These are phyloP conservation scores for Hipposideros larvatus DNA, from an alignment of 2,797 vertebrate genomes.

Conservation along the genomic window DNA sequence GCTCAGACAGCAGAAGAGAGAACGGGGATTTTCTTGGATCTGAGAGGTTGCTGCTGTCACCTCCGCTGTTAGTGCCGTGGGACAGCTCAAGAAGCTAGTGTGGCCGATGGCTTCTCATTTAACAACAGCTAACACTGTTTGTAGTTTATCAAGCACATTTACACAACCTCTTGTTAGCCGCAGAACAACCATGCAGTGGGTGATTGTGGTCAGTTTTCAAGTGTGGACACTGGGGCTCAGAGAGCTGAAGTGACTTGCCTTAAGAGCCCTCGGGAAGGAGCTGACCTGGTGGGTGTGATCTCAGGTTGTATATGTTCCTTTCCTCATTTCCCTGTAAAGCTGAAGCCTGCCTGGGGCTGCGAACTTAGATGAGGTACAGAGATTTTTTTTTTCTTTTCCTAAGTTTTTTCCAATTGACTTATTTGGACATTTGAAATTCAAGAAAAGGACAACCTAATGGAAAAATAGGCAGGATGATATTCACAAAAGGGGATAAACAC, in stretches of 20 bases:
- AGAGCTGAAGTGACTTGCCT: neutral
- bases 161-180: neutral
- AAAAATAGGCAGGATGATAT: neutral
- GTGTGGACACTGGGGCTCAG: neutral
- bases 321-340: neutral
- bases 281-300: neutral
- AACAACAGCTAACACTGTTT: neutral
- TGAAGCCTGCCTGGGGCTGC: neutral
- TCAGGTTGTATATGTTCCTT: neutral
- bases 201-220: neutral
- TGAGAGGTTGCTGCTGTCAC: neutral
- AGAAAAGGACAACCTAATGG: neutral
- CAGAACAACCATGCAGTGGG: neutral
- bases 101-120: neutral
- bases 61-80: neutral
- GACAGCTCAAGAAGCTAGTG: neutral
- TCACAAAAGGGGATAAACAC: neutral
- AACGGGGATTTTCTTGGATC: neutral
- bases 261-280: neutral
- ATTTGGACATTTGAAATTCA: slow-evolving; percentile 26
- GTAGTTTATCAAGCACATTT: neutral
- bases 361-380: slow-evolving; percentile 13
- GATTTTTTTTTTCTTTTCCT: neutral
- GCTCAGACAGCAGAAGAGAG: neutral
- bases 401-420: neutral